Percentiles rank a stretch among this genome's conserved stretches.
phyloP scores from a whole-genome alignment of 1,140 invertebrate species.

The Aphidius ervi region DNA sequence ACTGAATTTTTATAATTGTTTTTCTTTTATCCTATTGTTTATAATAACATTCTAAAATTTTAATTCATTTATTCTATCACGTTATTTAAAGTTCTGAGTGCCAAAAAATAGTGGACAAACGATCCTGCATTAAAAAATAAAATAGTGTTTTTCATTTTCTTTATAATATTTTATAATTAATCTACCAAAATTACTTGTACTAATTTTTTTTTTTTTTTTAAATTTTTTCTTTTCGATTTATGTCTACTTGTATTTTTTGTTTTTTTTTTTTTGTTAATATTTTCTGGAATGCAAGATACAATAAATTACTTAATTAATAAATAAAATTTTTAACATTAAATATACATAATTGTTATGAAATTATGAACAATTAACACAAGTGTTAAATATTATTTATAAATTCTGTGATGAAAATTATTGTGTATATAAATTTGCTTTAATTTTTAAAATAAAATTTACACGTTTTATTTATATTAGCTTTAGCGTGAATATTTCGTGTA shows the following conservation, averaged over 20 bases:
- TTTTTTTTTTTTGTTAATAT: constrained; percentile 23
- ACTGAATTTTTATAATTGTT: constrained; percentile 24
- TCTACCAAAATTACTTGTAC: background rate
- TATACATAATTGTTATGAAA: constrained; percentile 45
- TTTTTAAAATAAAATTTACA: constrained; percentile 17
- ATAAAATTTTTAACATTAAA: constrained; percentile 40
- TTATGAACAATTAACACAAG: constrained; percentile 45
- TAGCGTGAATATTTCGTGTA: background rate
- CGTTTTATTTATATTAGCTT: constrained; percentile 28
- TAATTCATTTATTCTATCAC: background rate
- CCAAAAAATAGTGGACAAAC: background rate
- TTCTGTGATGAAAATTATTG: background rate
- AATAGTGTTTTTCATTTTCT: background rate
- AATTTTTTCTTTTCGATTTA: background rate
- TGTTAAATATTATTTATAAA: constrained; percentile 15
- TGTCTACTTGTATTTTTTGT: constrained; percentile 18
- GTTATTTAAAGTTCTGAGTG: background rate
- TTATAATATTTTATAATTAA: constrained; percentile 7
- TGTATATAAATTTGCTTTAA: constrained; percentile 20
- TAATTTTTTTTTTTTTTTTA: background rate
- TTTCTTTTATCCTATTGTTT: background rate
- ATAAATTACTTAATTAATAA: constrained; percentile 47
- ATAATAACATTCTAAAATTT: background rate
- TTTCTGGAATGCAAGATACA: constrained; percentile 44
- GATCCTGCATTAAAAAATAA: constrained; percentile 9